Percentiles rank a stretch among this genome's conserved stretches.
These are phyloP conservation scores for Puffinus mauretanicus DNA, from an alignment of 2,113 vertebrate species.

Conservation along the genomic window DNA sequence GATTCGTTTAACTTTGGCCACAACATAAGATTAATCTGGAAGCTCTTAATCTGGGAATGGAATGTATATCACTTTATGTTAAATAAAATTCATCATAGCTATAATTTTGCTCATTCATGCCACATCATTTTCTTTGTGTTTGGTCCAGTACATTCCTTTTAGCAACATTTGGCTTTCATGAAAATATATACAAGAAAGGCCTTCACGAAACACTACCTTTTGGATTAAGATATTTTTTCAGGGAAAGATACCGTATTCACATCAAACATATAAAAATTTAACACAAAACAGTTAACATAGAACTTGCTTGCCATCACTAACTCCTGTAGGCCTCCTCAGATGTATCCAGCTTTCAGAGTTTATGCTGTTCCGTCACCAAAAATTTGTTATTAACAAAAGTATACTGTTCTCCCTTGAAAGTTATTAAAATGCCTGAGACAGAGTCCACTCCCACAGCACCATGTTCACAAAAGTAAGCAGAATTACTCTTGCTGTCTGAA, in stretches of 20 bases:
- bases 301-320: background rate
- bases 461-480: background rate
- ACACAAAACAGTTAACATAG: background rate
- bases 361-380: background rate
- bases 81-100: background rate
- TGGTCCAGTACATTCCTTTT: background rate
- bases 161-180: background rate
- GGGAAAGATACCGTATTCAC: background rate
- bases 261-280: background rate
- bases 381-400: background rate
- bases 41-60: background rate
- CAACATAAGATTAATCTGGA: background rate
- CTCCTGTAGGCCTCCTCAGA: background rate
- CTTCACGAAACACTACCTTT: background rate
- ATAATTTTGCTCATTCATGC: background rate
- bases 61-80: background rate
- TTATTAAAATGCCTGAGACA: background rate
- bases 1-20: background rate
- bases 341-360: background rate
- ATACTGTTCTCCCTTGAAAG: background rate
- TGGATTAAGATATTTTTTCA: background rate
- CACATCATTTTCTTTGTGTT: background rate
- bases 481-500: background rate
- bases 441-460: background rate
- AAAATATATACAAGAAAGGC: background rate